A percentile compares a stretch with the other conserved stretches of the same genome.
phyloP scores from a whole-genome alignment of 2,888 invertebrate species.

The Hecatera dysodea region DNA sequence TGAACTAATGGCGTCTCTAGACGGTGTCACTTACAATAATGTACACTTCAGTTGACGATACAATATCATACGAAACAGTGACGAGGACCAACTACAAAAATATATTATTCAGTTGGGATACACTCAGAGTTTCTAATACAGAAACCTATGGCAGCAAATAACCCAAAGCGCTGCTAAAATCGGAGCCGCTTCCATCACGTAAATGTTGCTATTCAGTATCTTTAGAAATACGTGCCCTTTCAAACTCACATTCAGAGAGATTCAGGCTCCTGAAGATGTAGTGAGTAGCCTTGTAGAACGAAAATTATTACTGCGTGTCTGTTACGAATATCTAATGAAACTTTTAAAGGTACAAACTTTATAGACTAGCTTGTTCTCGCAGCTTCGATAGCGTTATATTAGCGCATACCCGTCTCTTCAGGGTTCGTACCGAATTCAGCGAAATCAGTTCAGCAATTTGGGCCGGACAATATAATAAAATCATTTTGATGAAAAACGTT shows the following conservation, averaged over 20 bases:
- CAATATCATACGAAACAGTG: neutral
- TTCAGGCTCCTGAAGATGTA: neutral
- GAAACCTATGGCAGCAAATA: neutral
- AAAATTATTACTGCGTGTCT: neutral
- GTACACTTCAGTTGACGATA: neutral
- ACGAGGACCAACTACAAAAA: neutral
- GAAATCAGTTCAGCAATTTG: no score
- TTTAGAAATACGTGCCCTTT: constrained; percentile 25
- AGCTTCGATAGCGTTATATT: no score
- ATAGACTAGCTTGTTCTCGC: neutral
- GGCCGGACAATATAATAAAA: no score
- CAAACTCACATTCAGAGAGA: constrained; percentile 8
- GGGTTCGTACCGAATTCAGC: no score
- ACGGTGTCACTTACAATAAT: neutral
- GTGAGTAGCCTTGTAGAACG: neutral
- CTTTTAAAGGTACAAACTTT: neutral
- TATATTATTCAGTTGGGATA: neutral
- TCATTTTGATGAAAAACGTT: no score
- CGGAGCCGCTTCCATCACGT: constrained; percentile 9
- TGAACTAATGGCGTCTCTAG: no score
- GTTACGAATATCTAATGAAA: neutral
- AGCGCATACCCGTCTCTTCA: no score
- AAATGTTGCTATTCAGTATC: constrained; percentile 17
- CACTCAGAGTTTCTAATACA: no score
- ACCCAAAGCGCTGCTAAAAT: neutral